phyloP scores from a whole-genome alignment of 1,140 invertebrate species.

The Manduca sexta region DNA sequence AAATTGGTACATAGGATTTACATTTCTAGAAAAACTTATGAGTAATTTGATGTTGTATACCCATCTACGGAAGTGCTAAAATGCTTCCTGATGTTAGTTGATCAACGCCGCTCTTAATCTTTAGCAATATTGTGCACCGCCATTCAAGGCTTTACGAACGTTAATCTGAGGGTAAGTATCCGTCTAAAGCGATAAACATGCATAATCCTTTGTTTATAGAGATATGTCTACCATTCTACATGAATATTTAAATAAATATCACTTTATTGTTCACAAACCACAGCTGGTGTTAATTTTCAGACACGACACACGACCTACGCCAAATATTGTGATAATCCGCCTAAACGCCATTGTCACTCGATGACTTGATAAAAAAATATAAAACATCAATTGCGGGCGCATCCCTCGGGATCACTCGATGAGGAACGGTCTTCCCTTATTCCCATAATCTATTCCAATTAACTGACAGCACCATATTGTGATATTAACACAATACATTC shows the following conservation, averaged over 20 bases:
- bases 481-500: slow-evolving; percentile 69
- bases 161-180: too few species aligned
- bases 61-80: too few species aligned
- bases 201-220: too few species aligned
- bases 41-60: too few species aligned
- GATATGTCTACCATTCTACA: too few species aligned
- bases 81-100: too few species aligned
- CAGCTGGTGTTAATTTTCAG: slow-evolving; percentile 41
- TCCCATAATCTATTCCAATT: slow-evolving; percentile 73
- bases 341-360: slow-evolving; percentile 52
- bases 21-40: too few species aligned
- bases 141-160: too few species aligned
- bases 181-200: too few species aligned
- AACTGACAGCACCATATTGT: slow-evolving; percentile 72
- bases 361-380: slow-evolving; percentile 70
- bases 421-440: slow-evolving; percentile 48
- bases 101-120: too few species aligned
- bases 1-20: too few species aligned
- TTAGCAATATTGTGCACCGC: too few species aligned
- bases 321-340: slow-evolving; percentile 70
- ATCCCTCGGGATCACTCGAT: slow-evolving; percentile 54
- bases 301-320: slow-evolving; percentile 43
- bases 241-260: slow-evolving; percentile 19
- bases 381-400: slow-evolving; percentile 38
- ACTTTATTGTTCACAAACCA: slow-evolving; percentile 21